Evolutionary conservation across 2,113 vertebrate species (phyloP).

Genomic region (Toxotes jaculatrix): DNA sequence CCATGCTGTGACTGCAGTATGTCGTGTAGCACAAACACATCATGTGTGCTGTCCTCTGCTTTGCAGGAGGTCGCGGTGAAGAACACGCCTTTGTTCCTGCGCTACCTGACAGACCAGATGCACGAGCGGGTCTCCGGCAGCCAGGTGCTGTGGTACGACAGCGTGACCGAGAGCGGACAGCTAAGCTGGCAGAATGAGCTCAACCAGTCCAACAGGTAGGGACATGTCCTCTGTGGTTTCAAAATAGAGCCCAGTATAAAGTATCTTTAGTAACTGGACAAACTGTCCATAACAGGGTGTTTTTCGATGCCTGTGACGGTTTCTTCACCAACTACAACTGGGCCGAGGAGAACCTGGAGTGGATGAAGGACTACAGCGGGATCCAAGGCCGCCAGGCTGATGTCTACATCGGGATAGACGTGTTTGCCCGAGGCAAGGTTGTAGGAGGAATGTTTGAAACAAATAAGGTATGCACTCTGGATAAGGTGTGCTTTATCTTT

Average conservation of each 20-base stretch:
- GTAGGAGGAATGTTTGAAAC: constrained; percentile 90
- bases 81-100: constrained; percentile 87
- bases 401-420: constrained; percentile 91
- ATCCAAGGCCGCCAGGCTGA: constrained; percentile 83
- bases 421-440: constrained; percentile 92
- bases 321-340: constrained; percentile 99
- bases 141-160: constrained; percentile 96
- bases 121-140: constrained; percentile 84
- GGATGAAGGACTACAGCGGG: constrained; percentile 67
- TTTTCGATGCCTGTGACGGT: constrained; percentile 92
- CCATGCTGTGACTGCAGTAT: neutral
- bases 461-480: constrained; percentile 82
- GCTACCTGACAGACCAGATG: constrained; percentile 86
- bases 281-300: constrained; percentile 81
- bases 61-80: constrained; percentile 79
- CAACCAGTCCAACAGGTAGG: constrained; percentile 89
- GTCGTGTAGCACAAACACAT: neutral
- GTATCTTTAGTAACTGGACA: too few relatives aligned
- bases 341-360: constrained; percentile 87
- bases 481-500: too few relatives aligned
- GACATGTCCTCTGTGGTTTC: rapidly evolving
- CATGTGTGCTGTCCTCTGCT: neutral
- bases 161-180: constrained; percentile 83
- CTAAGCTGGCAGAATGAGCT: constrained; percentile 95
- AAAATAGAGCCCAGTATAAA: too few relatives aligned